Percentiles rank a stretch among this genome's conserved stretches.
These are phyloP conservation scores for Coecobrya sp. DNA, from an alignment of 2,888 invertebrate genomes.

Conservation along the genomic window DNA sequence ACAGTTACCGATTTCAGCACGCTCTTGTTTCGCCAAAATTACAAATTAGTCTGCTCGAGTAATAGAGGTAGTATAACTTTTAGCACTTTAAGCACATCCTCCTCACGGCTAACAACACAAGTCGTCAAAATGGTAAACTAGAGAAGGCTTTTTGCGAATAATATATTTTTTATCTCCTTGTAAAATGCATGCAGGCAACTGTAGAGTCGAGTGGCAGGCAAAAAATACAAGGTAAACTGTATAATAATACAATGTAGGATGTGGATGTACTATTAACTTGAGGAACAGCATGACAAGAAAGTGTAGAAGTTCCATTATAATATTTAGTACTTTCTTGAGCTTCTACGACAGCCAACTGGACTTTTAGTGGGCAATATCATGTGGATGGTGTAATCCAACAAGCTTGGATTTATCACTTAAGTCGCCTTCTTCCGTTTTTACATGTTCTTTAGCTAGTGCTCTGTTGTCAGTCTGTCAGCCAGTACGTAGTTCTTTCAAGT, in stretches of 20 bases:
- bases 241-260: not conserved
- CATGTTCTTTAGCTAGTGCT: not conserved
- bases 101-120: not conserved
- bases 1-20: not conserved
- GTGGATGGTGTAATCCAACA: constrained; percentile 28
- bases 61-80: not conserved
- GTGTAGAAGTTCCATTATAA: not conserved
- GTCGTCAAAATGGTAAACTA: not conserved
- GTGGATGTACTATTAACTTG: not conserved
- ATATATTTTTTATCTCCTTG: constrained; percentile 2
- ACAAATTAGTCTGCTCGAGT: not conserved
- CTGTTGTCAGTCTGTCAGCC: not conserved
- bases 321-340: not conserved
- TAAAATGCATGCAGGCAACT: not conserved
- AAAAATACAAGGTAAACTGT: not conserved
- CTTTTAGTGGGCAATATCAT: constrained; percentile 22
- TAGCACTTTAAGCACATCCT: constrained; percentile 15
- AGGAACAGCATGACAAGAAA: not conserved
- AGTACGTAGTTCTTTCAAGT: not conserved
- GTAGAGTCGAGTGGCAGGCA: not conserved
- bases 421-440: not conserved
- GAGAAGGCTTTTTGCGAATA: constrained; percentile 6
- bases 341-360: not conserved
- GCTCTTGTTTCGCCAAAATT: not conserved
- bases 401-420: constrained; percentile 40